phyloP scores from a whole-genome alignment of 2,113 vertebrate genomes.

The Rhabdomys dilectus region DNA sequence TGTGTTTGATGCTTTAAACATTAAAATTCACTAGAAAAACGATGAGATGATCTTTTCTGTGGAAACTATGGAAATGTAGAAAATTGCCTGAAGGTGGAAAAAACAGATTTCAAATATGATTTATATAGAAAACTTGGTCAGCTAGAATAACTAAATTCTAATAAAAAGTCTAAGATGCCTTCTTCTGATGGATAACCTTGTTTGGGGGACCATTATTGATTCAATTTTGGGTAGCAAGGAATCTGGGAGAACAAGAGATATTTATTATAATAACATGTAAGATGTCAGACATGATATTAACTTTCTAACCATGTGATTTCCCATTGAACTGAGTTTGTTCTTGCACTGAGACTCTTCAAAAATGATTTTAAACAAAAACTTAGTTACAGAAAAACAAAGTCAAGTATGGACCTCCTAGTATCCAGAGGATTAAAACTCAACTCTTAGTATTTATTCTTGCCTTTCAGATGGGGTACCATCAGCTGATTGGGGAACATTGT shows the following conservation, averaged over 20 bases:
- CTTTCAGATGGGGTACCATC: neutral
- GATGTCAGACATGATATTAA: conserved; percentile 1
- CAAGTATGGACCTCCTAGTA: neutral
- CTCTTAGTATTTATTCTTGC: conserved; percentile 42
- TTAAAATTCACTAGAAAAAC: conserved; percentile 53
- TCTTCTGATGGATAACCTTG: neutral
- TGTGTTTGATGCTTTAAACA: conserved; percentile 15
- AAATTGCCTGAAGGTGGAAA: conserved; percentile 37
- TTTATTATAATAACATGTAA: conserved; percentile 10
- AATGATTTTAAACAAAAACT: neutral
- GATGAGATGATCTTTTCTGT: neutral
- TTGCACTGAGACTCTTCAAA: neutral
- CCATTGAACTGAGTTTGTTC: neutral
- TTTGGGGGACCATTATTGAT: neutral
- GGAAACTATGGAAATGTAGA: conserved; percentile 34
- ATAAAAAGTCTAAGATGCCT: conserved; percentile 9
- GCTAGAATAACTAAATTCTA: conserved; percentile 52
- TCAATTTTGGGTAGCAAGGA: conserved; percentile 25
- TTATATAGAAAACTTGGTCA: conserved; percentile 54
- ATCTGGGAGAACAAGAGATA: neutral
- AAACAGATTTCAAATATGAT: conserved; percentile 50
- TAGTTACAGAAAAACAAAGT: conserved; percentile 6
- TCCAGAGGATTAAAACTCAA: neutral
- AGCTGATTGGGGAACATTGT: conserved; percentile 7
- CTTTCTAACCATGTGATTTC: conserved; percentile 9